Base-by-base conservation (phyloP, 1,140 invertebrate species). In the Radopholus similis region DNA sequence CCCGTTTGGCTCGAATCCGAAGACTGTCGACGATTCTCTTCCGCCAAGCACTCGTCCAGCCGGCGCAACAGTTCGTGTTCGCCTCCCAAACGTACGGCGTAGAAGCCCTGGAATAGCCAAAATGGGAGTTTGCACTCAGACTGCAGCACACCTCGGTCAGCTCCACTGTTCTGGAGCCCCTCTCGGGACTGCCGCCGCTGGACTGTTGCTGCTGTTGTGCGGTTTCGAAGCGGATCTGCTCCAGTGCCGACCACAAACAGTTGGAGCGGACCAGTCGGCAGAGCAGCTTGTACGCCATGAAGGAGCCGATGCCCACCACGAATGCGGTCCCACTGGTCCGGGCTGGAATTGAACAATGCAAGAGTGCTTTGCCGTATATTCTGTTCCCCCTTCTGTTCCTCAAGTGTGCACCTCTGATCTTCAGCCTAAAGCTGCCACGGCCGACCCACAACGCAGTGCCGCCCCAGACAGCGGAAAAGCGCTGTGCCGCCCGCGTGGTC, bases 201-300 rank as follows among this genome's bases (percentile, higher is more conserved):
- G 15, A 34, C 26, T 44, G 37, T 13, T 60, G 11, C 21, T 30
- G 8, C 42, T 18, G 18, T 21, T 15, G 21, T 49, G 15, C 59
- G 30, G 40, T 49, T 11, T 9, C 32, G 8, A 18, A 49, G 11
- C 38, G 35, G 28, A 54, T 32, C 18, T 62, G 59, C 11, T 62
- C 59, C 5, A 62, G 32, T 21, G 59, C 21, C 21, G 38, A 42
- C 59, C 59, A 62, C 49, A 62, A 47, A 42, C 40, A 30, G 49
- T 62, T 62, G 18, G 59, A 62, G 4, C 34, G 23, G 30, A 42
- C 49, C 49, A 62, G 6, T 13, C 59, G 35, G 32, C 59, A 62
- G 18, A 62, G 40, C 59, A 62, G 35, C 30, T 62, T 62, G 38
- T 62, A 62, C 21, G 59, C 59, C 42, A 62, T 32, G 49, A 62